Conservation (phyloP, 2,797 vertebrate species). For the Sternarchorhynchus goeldii region DNA sequence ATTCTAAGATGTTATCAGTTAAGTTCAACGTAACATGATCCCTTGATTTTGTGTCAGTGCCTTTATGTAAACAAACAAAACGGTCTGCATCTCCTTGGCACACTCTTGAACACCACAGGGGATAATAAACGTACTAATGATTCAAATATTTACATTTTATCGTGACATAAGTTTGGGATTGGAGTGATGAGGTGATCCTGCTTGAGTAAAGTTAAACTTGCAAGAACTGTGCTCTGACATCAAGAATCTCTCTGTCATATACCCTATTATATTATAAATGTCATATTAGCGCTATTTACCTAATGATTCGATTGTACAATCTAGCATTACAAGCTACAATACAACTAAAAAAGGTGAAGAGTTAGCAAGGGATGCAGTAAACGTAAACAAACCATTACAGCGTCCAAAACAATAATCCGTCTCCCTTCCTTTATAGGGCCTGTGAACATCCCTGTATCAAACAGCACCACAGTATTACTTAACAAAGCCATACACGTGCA, state of each 20-base stretch:
- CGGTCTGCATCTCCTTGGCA: not conserved
- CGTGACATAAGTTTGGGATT: too few species aligned
- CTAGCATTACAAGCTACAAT: constrained; percentile 6
- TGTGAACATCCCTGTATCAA: constrained; percentile 2
- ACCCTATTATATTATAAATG: not conserved
- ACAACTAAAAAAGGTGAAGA: not conserved
- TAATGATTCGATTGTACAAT: not conserved
- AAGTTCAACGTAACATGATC: too few species aligned
- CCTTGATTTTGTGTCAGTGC: too few species aligned
- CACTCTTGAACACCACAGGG: not conserved
- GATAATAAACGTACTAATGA: not conserved
- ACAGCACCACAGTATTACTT: not conserved
- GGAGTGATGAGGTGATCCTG: not conserved
- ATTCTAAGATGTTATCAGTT: not conserved
- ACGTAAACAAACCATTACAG: constrained; percentile 24
- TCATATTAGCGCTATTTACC: constrained; percentile 10
- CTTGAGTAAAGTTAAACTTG: not conserved
- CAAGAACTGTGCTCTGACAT: not conserved
- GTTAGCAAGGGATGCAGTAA: not conserved
- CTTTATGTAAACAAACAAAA: not conserved
- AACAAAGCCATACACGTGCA: constrained; percentile 24
- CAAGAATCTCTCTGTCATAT: not conserved
- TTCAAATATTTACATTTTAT: not conserved
- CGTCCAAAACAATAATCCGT: not conserved
- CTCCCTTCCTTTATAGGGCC: constrained; percentile 1